Evolutionary conservation across 2,888 invertebrate species (phyloP).

Genomic region (Drosophila sordidula): DNA sequence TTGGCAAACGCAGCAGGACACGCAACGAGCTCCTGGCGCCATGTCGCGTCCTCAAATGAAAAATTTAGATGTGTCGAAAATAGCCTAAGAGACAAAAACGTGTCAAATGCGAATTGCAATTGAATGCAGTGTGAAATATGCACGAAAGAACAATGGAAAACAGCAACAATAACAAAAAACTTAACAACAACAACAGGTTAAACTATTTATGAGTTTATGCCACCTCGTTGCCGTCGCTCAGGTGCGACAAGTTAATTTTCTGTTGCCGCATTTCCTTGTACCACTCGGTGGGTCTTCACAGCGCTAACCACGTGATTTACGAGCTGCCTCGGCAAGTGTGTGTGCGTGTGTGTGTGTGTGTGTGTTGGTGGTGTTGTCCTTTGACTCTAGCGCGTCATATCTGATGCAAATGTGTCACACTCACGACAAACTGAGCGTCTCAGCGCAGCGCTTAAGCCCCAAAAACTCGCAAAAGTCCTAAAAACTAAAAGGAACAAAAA

Average conservation of each 20-base stretch:
- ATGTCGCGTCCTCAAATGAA: constrained; percentile 57
- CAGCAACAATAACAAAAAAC: constrained; percentile 9
- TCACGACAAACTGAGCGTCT: constrained; percentile 57
- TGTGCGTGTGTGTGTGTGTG: constrained; percentile 19
- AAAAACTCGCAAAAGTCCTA: constrained; percentile 16
- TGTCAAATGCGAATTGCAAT: constrained; percentile 33
- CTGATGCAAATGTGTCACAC: constrained; percentile 79
- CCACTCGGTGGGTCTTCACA: constrained; percentile 47
- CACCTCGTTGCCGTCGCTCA: constrained; percentile 38
- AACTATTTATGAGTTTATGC: constrained; percentile 68
- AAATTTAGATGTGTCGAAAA: constrained; percentile 26
- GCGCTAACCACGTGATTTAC: constrained; percentile 56
- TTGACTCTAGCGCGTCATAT: constrained; percentile 62
- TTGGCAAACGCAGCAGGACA: constrained; percentile 76
- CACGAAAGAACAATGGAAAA: constrained; percentile 32
- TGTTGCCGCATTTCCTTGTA: constrained; percentile 44
- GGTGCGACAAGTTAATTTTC: constrained; percentile 69
- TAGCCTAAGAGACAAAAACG: constrained; percentile 29
- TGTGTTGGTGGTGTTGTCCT: constrained; percentile 49
- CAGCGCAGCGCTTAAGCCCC: constrained; percentile 6
- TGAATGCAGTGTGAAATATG: constrained; percentile 33
- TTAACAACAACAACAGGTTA: constrained; percentile 38
- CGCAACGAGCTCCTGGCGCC: constrained; percentile 59
- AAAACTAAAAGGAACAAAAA: constrained; percentile 20
- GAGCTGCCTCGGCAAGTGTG: constrained; percentile 15